Evolutionary conservation across 2,888 invertebrate species (phyloP).

Genomic region (Polymixis flavicincta): DNA sequence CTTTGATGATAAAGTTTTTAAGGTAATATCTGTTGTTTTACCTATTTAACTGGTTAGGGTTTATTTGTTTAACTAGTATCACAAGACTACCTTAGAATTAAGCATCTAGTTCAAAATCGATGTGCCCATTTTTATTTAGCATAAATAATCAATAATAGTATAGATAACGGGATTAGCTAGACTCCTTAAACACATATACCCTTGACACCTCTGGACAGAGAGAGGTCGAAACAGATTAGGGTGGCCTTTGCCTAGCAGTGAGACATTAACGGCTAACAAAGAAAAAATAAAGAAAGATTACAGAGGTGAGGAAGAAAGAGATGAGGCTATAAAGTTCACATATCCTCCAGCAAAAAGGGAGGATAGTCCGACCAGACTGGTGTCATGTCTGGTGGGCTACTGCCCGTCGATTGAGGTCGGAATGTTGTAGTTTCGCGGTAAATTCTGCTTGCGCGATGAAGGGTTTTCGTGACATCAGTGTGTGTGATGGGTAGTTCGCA

Average conservation of each 20-base stretch:
- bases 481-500: neutral
- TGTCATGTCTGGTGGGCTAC: too few relatives aligned
- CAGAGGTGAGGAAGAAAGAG: neutral
- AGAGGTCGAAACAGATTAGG: neutral
- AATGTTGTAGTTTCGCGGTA: neutral
- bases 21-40: slow-evolving; percentile 66
- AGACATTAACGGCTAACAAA: neutral
- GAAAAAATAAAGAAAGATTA: neutral
- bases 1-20: slow-evolving; percentile 65
- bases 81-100: neutral
- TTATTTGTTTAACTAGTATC: slow-evolving; percentile 1
- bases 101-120: neutral
- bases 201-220: neutral
- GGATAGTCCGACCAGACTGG: neutral
- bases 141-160: neutral
- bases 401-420: neutral
- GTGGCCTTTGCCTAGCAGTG: neutral
- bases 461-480: neutral
- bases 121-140: too few relatives aligned
- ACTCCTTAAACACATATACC: too few relatives aligned
- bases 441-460: neutral
- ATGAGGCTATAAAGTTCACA: neutral
- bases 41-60: neutral
- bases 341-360: neutral
- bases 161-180: neutral